These are phyloP conservation scores for Scaptomyza hsui DNA, from an alignment of 1,140 invertebrate genomes.

Conservation along the genomic window DNA sequence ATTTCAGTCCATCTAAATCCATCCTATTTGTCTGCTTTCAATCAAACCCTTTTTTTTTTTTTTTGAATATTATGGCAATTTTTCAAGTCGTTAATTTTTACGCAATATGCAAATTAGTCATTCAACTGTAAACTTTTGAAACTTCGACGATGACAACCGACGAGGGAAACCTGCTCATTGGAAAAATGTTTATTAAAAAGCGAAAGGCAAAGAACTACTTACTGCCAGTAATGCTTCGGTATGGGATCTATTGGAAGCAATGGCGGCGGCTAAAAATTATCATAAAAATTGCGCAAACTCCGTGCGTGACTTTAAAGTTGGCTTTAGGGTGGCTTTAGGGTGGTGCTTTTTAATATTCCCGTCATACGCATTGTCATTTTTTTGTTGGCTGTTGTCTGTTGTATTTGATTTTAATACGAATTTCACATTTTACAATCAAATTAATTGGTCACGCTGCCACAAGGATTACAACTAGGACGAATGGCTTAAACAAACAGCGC, in stretches of 20 bases:
- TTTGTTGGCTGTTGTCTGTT: too few relatives aligned
- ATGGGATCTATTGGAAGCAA: constrained; percentile 51
- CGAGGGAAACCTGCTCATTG: constrained; percentile 46
- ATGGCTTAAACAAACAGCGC: constrained; percentile 71
- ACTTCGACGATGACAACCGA: too few relatives aligned
- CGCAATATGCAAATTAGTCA: constrained; percentile 69
- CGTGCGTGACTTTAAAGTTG: constrained; percentile 77
- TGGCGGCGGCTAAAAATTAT: constrained; percentile 73
- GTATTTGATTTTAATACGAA: constrained; percentile 84
- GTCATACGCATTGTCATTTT: constrained; percentile 80
- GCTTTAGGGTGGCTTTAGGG: constrained; percentile 21
- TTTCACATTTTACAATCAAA: constrained; percentile 83
- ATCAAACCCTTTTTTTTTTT: neutral
- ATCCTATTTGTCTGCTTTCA: neutral
- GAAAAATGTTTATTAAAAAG: constrained; percentile 68
- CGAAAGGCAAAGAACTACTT: constrained; percentile 49
- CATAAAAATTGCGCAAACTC: constrained; percentile 81
- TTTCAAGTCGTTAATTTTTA: constrained; percentile 69
- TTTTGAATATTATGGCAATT: constrained; percentile 55
- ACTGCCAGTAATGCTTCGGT: neutral
- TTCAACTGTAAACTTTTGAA: constrained; percentile 67
- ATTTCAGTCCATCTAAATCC: neutral
- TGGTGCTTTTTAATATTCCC: constrained; percentile 75
- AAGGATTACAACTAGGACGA: constrained; percentile 68
- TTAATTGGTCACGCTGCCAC: constrained; percentile 83